Evolutionary conservation across 2,797 vertebrate species (phyloP).

Genomic region (Lutjanus campechanus): DNA sequence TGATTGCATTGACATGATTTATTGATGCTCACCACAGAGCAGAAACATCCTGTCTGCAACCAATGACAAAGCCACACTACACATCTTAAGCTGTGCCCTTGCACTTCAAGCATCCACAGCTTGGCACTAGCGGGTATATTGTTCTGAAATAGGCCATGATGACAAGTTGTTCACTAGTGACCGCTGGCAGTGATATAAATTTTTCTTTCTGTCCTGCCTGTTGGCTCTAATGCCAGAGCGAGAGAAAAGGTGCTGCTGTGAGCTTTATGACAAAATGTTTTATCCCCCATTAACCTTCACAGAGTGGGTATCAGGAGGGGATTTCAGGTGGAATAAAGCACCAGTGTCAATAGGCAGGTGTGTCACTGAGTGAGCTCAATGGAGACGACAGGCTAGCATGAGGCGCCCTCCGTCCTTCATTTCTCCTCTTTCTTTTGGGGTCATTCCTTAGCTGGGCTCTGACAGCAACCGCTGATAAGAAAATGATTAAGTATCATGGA

Average conservation of each 20-base stretch:
- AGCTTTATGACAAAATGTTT: slow-evolving; percentile 82
- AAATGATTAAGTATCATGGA: slow-evolving; percentile 78
- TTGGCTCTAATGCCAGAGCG: slow-evolving; percentile 59
- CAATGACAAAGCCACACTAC: slow-evolving; percentile 27
- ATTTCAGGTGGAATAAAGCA: slow-evolving; percentile 73
- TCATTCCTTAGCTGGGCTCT: slow-evolving; percentile 69
- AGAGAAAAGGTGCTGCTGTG: slow-evolving; percentile 62
- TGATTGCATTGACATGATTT: slow-evolving; percentile 27
- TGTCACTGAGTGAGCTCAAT: slow-evolving; percentile 57
- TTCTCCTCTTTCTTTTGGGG: slow-evolving; percentile 74
- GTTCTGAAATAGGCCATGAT: slow-evolving; percentile 73
- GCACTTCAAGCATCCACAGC: slow-evolving; percentile 44
- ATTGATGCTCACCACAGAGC: slow-evolving; percentile 6
- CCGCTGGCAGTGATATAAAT: slow-evolving; percentile 68
- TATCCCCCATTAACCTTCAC: slow-evolving; percentile 84
- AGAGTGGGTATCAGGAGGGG: slow-evolving; percentile 69
- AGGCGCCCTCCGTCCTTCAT: slow-evolving; percentile 63
- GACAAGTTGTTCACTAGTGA: slow-evolving; percentile 78
- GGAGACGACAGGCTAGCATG: slow-evolving; percentile 36
- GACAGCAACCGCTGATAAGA: slow-evolving; percentile 77
- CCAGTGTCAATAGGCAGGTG: slow-evolving; percentile 68
- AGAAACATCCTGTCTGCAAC: slow-evolving; percentile 16
- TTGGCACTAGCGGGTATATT: slow-evolving; percentile 53
- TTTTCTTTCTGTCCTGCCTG: slow-evolving; percentile 61
- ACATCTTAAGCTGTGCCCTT: slow-evolving; percentile 53